Evolutionary conservation across 2,113 vertebrate species (phyloP), one percentile per base, ranked within the genome.

Genomic region (Anolis carolinensis): DNA sequence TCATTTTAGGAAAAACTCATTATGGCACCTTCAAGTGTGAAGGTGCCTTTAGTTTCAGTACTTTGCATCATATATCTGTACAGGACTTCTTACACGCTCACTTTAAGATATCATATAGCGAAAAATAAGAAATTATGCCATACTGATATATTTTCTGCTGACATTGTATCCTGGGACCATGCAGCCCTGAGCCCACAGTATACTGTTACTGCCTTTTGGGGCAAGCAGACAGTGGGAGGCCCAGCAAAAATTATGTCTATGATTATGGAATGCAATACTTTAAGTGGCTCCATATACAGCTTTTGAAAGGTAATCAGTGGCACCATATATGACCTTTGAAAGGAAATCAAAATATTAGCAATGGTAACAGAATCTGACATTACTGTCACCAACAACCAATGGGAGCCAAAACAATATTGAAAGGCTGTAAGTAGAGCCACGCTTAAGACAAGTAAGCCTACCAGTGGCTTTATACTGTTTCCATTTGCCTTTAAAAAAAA

Each of bases 221-320:
- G 27, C n/a, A 71, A 34, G 18, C 20, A 18, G 32, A 68, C 62
- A 81, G 36, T 4, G 14, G 34, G 63, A 13, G 27, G 27, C 65
- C 44, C 23, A 63, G 59, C 27, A 34, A 18, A 67, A 20, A 25
- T 68, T 68, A 36, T 23, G 79, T 48, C 63, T 68, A 39, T 68
- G 39, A 67, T 76, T 48, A 30, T 75, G 30, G 36, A 84, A 75
- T n/a, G n/a, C 2, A 84, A 83, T 83, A 75, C 68, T 83, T 74
- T 63, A 75, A 84, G 36, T 50, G 72, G 71, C 27, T 52, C 82
- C 71, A 63, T 62, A 44, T 27, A 74, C 20, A 34, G 27, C 6
- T 34, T 74, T 62, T 59, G 71, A 83, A 75, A 18, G 59, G 82
- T 75, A 65, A 75, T 63, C 30, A 27, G 72, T 50, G 72, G 71